phyloP scores from a whole-genome alignment of 2,888 invertebrate genomes.

The Coremacera marginata region DNA sequence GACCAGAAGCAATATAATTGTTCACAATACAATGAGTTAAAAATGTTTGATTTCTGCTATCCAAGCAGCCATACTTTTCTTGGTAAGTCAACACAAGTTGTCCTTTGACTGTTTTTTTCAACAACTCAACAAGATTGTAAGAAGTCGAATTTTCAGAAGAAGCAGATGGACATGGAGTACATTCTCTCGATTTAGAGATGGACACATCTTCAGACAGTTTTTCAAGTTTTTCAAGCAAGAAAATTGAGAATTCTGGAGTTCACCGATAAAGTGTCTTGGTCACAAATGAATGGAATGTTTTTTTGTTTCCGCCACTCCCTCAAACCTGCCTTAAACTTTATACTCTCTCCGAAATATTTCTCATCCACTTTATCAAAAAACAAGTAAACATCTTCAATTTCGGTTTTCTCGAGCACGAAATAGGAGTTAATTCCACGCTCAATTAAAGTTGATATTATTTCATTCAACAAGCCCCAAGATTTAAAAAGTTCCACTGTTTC shows the following conservation, averaged over 20 bases:
- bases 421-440: constrained; percentile 24
- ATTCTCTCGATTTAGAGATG: constrained; percentile 30
- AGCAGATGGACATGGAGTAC: constrained; percentile 30
- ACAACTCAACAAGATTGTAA: constrained; percentile 32
- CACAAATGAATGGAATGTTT: constrained; percentile 36
- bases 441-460: constrained; percentile 35
- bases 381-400: constrained; percentile 31
- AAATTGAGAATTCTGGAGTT: constrained; percentile 37
- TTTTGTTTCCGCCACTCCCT: constrained; percentile 32
- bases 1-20: constrained; percentile 30
- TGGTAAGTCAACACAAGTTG: constrained; percentile 34
- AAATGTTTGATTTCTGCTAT: constrained; percentile 32
- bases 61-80: constrained; percentile 33
- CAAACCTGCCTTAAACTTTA: constrained; percentile 33
- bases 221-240: no score
- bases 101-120: constrained; percentile 35
- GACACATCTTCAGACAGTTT: constrained; percentile 37
- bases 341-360: constrained; percentile 19
- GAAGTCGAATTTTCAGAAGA: constrained; percentile 38
- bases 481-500: constrained; percentile 34
- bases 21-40: constrained; percentile 35
- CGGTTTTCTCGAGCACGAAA: constrained; percentile 30
- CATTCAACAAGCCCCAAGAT: constrained; percentile 33
- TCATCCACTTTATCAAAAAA: constrained; percentile 37
- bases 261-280: constrained; percentile 30